Percentiles rank a stretch among this genome's conserved stretches.
phyloP scores from a whole-genome alignment of 2,888 invertebrate species.

The Platycheirus rosarum region DNA sequence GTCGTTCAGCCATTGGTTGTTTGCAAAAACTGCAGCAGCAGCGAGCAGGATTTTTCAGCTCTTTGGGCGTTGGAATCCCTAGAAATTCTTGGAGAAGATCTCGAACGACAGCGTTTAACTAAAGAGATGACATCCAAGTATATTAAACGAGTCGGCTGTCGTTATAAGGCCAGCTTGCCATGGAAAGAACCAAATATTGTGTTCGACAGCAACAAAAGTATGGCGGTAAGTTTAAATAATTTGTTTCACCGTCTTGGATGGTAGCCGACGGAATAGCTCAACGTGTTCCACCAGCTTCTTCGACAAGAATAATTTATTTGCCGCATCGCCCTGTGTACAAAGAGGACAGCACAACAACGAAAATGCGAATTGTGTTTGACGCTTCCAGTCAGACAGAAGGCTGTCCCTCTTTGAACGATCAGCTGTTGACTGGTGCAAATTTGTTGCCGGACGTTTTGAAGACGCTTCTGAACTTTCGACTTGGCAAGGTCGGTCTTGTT shows the following conservation, averaged over 20 bases:
- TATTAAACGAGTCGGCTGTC: too few relatives aligned
- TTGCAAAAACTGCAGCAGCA: too few relatives aligned
- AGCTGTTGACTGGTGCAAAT: slow-evolving; percentile 36
- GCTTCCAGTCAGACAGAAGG: slow-evolving; percentile 31
- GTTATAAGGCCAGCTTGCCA: too few relatives aligned
- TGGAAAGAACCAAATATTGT: slow-evolving; percentile 19
- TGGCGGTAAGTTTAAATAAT: slow-evolving; percentile 14
- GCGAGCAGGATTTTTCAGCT: too few relatives aligned
- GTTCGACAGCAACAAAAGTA: slow-evolving; percentile 4
- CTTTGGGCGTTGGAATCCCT: too few relatives aligned
- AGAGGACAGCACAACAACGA: slow-evolving; percentile 30
- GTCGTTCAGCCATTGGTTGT: too few relatives aligned
- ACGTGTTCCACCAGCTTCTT: slow-evolving; percentile 18
- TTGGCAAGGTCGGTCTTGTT: slow-evolving; percentile 8
- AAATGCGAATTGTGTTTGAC: slow-evolving; percentile 36
- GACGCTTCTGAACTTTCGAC: slow-evolving; percentile 29
- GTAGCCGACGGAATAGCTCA: slow-evolving; percentile 23
- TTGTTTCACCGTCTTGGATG: too few relatives aligned
- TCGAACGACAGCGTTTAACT: too few relatives aligned
- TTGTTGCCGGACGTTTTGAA: slow-evolving; percentile 40
- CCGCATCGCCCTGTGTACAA: slow-evolving; percentile 33
- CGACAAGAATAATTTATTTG: slow-evolving; percentile 15
- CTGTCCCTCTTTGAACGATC: slow-evolving; percentile 15
- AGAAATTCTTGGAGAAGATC: too few relatives aligned
- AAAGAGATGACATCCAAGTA: too few relatives aligned